Evolutionary conservation across 2,888 invertebrate species (phyloP), one percentile per base, ranked within the genome.

Genomic region (Arrhopalites spinosus): DNA sequence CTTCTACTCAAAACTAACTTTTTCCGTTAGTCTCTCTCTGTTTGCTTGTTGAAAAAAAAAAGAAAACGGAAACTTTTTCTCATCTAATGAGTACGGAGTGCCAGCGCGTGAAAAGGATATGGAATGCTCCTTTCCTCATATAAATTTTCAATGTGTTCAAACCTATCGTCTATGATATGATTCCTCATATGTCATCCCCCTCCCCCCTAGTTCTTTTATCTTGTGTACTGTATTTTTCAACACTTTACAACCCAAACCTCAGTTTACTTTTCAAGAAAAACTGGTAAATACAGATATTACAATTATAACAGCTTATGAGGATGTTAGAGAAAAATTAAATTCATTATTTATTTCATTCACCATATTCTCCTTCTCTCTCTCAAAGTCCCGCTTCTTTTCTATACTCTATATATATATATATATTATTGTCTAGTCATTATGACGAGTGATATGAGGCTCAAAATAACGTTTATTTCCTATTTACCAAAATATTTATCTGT

Each of bases 11-110:
- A 69, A n/a, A n/a, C n/a, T n/a, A n/a, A n/a, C n/a, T n/a, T n/a
- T 71, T 61, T 71, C 71, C 71, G 71, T 71, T 71, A 71, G 71
- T 36, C 43, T 20, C 47, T 69, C 29, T 11, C 11, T 27, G 63
- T n/a, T n/a, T n/a, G n/a, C n/a, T n/a, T n/a, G n/a, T n/a, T n/a
- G n/a, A n/a, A n/a, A n/a, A n/a, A n/a, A n/a, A 56, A 27, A 68
- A 56, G 59, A 36, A 69, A 71, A 71, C 71, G 71, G 71, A 68
- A 68, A 71, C 61, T 59, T 71, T 68, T 59, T 59, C 71, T 56
- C 59, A 27, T 71, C 70, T 59, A 59, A 17, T 70, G 23, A 43
- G 36, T 71, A 25, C 25, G 59, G 59, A 1, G 25, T 59, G 71
- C 30, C 36, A 61, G 71, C n/a, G 56, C 71, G 59, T 71, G 71